Evolutionary conservation across 1,140 invertebrate genomes (phyloP), one percentile per base, ranked within the genome.

Genomic region (Homalodisca vitripennis): DNA sequence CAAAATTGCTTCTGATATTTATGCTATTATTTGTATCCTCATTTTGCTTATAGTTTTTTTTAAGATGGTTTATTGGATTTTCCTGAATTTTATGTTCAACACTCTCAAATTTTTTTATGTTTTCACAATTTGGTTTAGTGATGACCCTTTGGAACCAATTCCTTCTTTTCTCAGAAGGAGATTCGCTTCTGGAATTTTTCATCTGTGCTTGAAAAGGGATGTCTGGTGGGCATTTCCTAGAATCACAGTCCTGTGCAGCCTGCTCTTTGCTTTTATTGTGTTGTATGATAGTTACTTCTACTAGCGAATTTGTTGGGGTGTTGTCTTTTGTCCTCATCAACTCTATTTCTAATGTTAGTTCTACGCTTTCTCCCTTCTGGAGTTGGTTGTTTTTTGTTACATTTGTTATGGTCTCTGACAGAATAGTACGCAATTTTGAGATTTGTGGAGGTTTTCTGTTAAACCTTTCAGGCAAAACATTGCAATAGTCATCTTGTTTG

Each of bases 321-420:
- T 60, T 60, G 26, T 26, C 55, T 22, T 27, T 26, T 27, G 55
- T 22, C 3, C 29, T 60, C 55, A 60, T 60, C 27, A 60, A 30
- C n/a, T 60, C 55, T 27, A 60, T 60, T 29, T 60, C 55, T 60
- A 60, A 29, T 10, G 55, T 60, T 3, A 60, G 55, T n/a, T 60
- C 55, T 27, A 60, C 55, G n/a, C 55, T 60, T 30, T 60, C 55
- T 60, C 55, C 55, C 24, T 60, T 60, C 26, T 10, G 34, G 17
- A 41, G 17, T 41, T 41, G 17, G 24, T 60, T 30, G 12, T 30
- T 26, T n/a, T 27, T 60, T 13, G 55, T 60, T 6, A 60, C 10
- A n/a, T 29, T 60, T 2, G 55, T 2, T 26, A 60, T 60, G 26
- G 55, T 60, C 14, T 60, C 55, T 27, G 55, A 60, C 55, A 60